A percentile compares a stretch with the other conserved stretches of the same genome.
Conservation (phyloP, 1,140 invertebrate species). For the Pararge aegeria region DNA sequence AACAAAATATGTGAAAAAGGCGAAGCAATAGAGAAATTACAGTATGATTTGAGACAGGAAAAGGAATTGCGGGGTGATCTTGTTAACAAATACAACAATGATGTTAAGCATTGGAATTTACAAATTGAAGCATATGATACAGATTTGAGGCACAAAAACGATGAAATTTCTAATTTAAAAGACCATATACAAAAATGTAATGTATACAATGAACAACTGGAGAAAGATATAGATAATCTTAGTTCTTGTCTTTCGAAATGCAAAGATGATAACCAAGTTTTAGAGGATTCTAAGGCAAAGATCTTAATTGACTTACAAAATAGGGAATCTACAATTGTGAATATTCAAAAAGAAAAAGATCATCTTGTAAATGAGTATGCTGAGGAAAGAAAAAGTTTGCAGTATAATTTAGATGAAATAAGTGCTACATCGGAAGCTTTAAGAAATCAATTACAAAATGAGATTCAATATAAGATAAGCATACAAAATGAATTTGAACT, state of each 20-base stretch:
- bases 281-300: constrained; percentile 40
- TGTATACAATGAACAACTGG: constrained; percentile 36
- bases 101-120: constrained; percentile 41
- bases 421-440: constrained; percentile 42
- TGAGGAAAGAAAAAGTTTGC: constrained; percentile 43
- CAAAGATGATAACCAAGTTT: constrained; percentile 35
- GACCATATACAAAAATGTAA: constrained; percentile 40
- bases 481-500: constrained; percentile 36
- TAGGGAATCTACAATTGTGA: constrained; percentile 37
- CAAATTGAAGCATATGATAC: constrained; percentile 37
- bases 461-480: constrained; percentile 48
- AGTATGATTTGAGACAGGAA: constrained; percentile 52
- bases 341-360: constrained; percentile 46
- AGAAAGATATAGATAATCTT: constrained; percentile 39
- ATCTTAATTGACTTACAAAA: constrained; percentile 42
- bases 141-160: constrained; percentile 38
- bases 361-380: constrained; percentile 34
- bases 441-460: constrained; percentile 51
- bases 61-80: constrained; percentile 48
- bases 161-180: constrained; percentile 40
- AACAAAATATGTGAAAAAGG: constrained; percentile 62
- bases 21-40: constrained; percentile 57
- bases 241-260: constrained; percentile 33
- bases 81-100: constrained; percentile 44
- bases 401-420: constrained; percentile 46